Base-by-base conservation (phyloP, 2,888 invertebrate species). In the Heliconius erato region DNA sequence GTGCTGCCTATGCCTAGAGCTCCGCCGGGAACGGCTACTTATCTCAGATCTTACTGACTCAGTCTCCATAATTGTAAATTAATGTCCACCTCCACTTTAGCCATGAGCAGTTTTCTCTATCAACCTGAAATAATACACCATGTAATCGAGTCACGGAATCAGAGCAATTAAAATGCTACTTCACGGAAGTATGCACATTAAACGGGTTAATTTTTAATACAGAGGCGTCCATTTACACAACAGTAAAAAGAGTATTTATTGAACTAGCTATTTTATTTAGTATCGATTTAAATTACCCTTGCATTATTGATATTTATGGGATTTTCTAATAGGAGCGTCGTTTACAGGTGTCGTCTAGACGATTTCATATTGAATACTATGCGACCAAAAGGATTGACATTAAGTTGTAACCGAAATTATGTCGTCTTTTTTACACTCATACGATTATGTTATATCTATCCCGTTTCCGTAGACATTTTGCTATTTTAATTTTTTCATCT, bases 21-120 rank as follows among this genome's bases (percentile, higher is more conserved):
- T 97, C 84, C 97, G 96, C 92, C 97, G 96, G 79, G 97, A 97
- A 90, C 98, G 97, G 91, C 98, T 97, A 95, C 98, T 99, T 91
- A 98, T 97, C 95, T 99, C 99, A 81, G 99, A 99, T 92, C 98
- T 97, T 89, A 99, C 98, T 89, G 99, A 99, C 96, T 99, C 99
- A 89, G 98, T 98, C 97, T 99, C 99, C 98, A 98, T 98, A 93
- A 95, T 93, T 88, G 82, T 85, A 88, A 82, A 85, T 85, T 87
- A 87, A 83, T 85, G 85, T 86, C 85, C 82, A 84, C 89, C 86
- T 85, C 84, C 87, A 86, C 83, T 88, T 91, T 91, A 94, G 87
- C 95, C 95, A 94, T 95, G 90, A 88, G 93, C 90, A 89, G 88
- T 88, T 87, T 87, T 89, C 87, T 89, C 87, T 86, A 86, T 86